A percentile compares a stretch with the other conserved stretches of the same genome.
Evolutionary conservation across 1,140 invertebrate species (phyloP).

Genomic region (Druon quercuslanigerum): DNA sequence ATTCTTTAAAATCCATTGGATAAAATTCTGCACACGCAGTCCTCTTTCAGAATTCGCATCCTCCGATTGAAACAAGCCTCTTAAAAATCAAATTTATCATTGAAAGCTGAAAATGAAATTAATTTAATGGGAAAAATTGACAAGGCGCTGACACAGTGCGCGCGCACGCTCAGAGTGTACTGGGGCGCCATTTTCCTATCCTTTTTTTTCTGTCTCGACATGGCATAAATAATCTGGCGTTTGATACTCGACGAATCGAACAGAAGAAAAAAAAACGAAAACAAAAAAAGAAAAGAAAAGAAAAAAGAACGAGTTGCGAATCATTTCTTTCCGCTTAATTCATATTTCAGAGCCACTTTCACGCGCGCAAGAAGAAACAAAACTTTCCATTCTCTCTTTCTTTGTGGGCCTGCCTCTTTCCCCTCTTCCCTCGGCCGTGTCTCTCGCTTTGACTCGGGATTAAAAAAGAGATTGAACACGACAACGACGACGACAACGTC

Average conservation of each 20-base stretch:
- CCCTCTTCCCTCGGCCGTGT: neutral
- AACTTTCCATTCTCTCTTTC: constrained; percentile 19
- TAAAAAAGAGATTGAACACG: constrained; percentile 14
- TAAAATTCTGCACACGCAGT: constrained; percentile 16
- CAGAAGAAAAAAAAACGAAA: neutral
- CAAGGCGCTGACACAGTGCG: neutral
- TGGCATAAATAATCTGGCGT: constrained; percentile 28
- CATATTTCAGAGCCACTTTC: constrained; percentile 25
- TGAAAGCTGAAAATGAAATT: neutral
- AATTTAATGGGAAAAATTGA: neutral
- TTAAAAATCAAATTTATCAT: neutral
- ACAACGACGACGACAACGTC: neutral
- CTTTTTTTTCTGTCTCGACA: constrained; percentile 15
- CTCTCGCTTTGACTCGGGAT: neutral
- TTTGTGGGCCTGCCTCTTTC: constrained; percentile 6
- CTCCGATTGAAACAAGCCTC: neutral
- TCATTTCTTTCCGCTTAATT: constrained; percentile 28
- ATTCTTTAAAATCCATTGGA: constrained; percentile 12
- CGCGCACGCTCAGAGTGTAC: constrained; percentile 27
- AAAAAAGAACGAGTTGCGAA: constrained; percentile 22
- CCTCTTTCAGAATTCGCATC: constrained; percentile 2
- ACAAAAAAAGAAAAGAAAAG: no score
- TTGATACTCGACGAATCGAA: constrained; percentile 3
- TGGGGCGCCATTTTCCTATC: constrained; percentile 23
- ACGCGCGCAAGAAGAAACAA: constrained; percentile 3